Evolutionary conservation across 2,113 vertebrate species (phyloP).

Genomic region (Strigops habroptila): DNA sequence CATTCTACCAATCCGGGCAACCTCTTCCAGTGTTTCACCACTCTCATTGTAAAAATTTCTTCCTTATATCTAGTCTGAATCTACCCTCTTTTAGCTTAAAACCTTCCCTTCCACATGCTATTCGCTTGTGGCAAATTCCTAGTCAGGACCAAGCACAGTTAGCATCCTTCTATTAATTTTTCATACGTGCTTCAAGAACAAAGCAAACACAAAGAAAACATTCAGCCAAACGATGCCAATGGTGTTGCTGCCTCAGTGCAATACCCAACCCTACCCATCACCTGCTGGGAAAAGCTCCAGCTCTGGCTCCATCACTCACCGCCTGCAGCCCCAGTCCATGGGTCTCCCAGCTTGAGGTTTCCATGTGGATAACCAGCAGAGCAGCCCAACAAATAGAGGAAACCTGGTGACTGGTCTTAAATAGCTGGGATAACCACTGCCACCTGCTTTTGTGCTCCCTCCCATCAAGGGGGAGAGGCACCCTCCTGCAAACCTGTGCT

Average conservation of each 20-base stretch:
- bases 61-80: background rate
- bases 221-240: rapidly evolving
- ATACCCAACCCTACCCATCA: background rate
- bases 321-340: rapidly evolving
- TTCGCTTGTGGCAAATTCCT: background rate
- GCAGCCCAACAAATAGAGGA: rapidly evolving
- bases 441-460: background rate
- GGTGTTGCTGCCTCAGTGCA: rapidly evolving
- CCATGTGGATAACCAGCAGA: rapidly evolving
- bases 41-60: background rate
- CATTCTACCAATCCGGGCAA: background rate
- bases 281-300: background rate
- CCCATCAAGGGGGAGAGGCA: background rate
- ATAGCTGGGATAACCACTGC: background rate
- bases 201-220: background rate
- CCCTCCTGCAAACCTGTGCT: background rate
- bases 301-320: background rate
- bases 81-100: background rate
- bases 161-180: background rate
- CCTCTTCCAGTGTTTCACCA: background rate
- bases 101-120: background rate
- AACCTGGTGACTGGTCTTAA: background rate
- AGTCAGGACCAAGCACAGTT: background rate
- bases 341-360: background rate
- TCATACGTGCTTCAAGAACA: background rate